Evolutionary conservation across 2,888 invertebrate species (phyloP).

Genomic region (Caenorhabditis doughertyi): DNA sequence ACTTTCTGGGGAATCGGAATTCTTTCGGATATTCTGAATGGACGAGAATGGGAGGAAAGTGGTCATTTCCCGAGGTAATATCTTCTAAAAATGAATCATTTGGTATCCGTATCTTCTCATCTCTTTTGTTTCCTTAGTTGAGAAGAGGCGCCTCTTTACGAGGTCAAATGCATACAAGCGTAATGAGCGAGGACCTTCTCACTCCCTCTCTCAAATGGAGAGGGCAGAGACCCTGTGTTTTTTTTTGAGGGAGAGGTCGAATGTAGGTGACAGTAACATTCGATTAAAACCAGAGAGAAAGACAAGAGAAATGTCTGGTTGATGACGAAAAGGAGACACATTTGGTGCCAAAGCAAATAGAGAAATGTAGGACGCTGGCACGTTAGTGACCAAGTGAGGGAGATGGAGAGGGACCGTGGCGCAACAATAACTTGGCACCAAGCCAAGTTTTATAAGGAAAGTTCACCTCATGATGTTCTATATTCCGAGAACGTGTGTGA

Average conservation of each 20-base stretch:
- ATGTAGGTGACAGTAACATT: slow-evolving; percentile 35
- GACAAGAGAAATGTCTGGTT: slow-evolving; percentile 15
- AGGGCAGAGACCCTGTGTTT: slow-evolving; percentile 2
- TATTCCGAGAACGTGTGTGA: no score
- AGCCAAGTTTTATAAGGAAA: no score
- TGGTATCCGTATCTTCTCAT: slow-evolving; percentile 28
- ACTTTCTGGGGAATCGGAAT: slow-evolving; percentile 83
- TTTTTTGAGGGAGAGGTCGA: not conserved
- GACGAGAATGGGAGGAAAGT: slow-evolving; percentile 82
- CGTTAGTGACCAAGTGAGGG: not conserved
- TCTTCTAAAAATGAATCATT: slow-evolving; percentile 11
- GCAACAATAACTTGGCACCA: not conserved
- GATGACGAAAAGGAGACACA: slow-evolving; percentile 32
- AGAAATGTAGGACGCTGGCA: not conserved
- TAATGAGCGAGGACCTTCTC: slow-evolving; percentile 20
- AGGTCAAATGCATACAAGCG: slow-evolving; percentile 50
- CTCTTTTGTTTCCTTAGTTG: not conserved
- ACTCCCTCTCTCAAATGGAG: no score
- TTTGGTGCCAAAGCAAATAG: slow-evolving; percentile 35
- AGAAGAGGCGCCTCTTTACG: slow-evolving; percentile 8
- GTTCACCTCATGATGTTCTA: no score
- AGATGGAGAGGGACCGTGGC: not conserved
- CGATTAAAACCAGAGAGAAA: slow-evolving; percentile 2
- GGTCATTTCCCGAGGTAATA: slow-evolving; percentile 82
- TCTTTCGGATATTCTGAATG: slow-evolving; percentile 80